phyloP scores from a whole-genome alignment of 2,797 vertebrate species.

The Anniella stebbinsi region DNA sequence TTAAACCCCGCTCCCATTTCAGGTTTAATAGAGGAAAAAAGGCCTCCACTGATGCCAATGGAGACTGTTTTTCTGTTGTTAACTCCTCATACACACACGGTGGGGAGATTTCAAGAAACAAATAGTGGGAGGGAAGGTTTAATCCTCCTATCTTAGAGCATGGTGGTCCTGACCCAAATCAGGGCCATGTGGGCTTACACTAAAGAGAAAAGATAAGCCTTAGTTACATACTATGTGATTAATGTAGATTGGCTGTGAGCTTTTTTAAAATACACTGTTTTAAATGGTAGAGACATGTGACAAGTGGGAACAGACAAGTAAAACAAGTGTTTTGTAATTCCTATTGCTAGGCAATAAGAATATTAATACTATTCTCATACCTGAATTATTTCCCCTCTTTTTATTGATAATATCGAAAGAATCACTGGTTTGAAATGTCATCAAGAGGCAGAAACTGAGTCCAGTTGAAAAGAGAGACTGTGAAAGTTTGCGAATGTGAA shows the following conservation, averaged over 20 bases:
- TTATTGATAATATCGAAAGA: neutral
- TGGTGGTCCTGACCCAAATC: too few relatives aligned
- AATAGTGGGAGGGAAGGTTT: too few relatives aligned
- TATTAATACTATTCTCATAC: neutral
- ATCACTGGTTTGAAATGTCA: constrained; percentile 43
- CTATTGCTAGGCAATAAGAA: neutral
- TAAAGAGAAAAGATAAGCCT: too few relatives aligned
- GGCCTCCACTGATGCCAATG: too few relatives aligned
- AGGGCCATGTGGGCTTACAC: too few relatives aligned
- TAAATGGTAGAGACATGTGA: neutral
- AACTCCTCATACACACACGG: too few relatives aligned
- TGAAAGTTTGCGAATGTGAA: neutral
- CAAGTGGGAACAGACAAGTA: neutral
- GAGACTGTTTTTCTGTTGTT: too few relatives aligned
- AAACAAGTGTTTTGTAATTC: neutral
- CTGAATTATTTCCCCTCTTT: neutral
- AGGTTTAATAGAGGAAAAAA: too few relatives aligned
- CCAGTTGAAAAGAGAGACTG: neutral
- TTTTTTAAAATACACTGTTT: neutral
- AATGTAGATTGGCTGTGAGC: neutral
- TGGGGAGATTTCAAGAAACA: too few relatives aligned
- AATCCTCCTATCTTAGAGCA: too few relatives aligned
- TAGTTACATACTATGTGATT: too few relatives aligned
- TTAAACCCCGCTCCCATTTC: too few relatives aligned
- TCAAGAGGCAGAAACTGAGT: constrained; percentile 38